phyloP scores from a whole-genome alignment of 2,797 vertebrate species.

The Pampus argenteus region DNA sequence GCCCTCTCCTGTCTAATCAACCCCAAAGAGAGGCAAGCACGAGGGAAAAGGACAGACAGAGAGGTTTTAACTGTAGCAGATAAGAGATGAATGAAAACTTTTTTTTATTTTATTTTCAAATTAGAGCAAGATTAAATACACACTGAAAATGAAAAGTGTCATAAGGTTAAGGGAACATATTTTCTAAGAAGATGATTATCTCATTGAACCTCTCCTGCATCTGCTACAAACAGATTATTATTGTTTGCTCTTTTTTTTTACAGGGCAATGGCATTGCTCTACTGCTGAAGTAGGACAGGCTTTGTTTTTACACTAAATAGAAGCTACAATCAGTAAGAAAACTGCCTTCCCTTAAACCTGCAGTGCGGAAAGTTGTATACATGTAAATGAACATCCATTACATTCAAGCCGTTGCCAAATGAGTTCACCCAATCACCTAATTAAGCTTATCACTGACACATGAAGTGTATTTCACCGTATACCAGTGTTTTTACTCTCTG shows the following conservation, averaged over 20 bases:
- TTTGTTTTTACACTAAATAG: conserved; percentile 14
- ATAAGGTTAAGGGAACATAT: conserved; percentile 32
- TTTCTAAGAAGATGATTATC: conserved; percentile 43
- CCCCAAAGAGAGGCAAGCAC: conserved; percentile 56
- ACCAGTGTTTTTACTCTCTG: no score
- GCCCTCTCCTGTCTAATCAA: conserved; percentile 83
- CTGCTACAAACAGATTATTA: conserved; percentile 25
- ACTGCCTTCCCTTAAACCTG: no score
- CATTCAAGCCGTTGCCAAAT: no score
- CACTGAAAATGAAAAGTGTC: conserved; percentile 32
- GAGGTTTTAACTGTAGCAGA: conserved; percentile 24
- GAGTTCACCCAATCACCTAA: no score
- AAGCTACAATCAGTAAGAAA: neutral
- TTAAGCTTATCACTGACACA: no score
- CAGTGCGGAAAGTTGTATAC: no score
- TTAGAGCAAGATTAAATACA: conserved; percentile 29
- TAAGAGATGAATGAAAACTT: conserved; percentile 34
- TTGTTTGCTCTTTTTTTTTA: conserved; percentile 20
- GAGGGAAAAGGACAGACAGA: conserved; percentile 22
- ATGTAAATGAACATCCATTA: no score
- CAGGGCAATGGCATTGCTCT: conserved; percentile 6
- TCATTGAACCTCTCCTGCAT: conserved; percentile 20
- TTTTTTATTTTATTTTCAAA: conserved; percentile 37
- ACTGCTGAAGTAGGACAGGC: neutral
- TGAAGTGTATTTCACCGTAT: no score